phyloP scores from a whole-genome alignment of 2,888 invertebrate species.

The Platycnemis pennipes region DNA sequence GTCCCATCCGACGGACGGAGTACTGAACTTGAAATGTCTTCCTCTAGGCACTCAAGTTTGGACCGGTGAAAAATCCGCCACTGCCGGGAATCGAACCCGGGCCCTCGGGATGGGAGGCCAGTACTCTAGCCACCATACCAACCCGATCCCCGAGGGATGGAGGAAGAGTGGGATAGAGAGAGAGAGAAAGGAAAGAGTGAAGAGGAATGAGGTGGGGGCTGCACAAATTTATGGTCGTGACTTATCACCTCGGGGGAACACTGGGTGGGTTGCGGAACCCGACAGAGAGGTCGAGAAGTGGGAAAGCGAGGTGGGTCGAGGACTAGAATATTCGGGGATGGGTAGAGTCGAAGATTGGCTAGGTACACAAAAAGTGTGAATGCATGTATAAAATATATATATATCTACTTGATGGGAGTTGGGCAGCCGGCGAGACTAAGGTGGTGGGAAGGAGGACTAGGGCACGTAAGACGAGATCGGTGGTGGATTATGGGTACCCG shows the following conservation, averaged over 20 bases:
- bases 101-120: too few relatives aligned
- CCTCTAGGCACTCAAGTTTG: too few relatives aligned
- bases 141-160: too few relatives aligned
- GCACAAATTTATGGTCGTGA: slow-evolving; percentile 8
- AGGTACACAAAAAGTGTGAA: not conserved
- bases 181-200: not conserved
- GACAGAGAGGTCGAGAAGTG: not conserved
- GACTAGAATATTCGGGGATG: not conserved
- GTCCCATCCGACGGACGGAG: too few relatives aligned
- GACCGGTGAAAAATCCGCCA: too few relatives aligned
- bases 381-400: too few relatives aligned
- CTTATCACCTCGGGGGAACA: slow-evolving; percentile 11
- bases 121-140: too few relatives aligned
- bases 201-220: not conserved
- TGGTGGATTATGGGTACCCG: not conserved
- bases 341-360: not conserved
- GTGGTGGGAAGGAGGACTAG: too few relatives aligned
- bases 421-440: too few relatives aligned
- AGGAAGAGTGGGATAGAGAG: not conserved
- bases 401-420: too few relatives aligned
- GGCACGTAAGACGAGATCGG: not conserved
- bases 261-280: not conserved
- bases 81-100: too few relatives aligned
- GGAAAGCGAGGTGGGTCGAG: not conserved
- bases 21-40: too few relatives aligned